A percentile compares a stretch with the other conserved stretches of the same genome.
Conservation (phyloP, 2,888 invertebrate species). For the Fragum sueziense region DNA sequence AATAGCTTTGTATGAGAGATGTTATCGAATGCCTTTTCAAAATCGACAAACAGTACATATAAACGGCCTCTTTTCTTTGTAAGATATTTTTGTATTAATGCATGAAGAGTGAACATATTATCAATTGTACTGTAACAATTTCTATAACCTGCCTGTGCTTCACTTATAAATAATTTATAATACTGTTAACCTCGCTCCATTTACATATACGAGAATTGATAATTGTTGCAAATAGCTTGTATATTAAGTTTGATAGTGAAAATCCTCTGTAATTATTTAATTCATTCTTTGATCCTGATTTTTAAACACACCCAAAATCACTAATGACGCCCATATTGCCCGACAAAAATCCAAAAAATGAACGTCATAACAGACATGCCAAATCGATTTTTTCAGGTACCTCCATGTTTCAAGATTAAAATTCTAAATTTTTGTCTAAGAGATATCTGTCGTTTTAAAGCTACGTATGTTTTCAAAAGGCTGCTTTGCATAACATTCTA, state of each 20-base stretch:
- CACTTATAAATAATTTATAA: no score
- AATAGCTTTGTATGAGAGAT: background rate
- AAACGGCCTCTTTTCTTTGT: background rate
- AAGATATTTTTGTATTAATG: background rate
- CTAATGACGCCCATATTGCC: no score
- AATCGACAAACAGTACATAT: background rate
- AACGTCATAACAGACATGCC: no score
- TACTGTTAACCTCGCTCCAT: background rate
- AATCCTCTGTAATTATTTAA: background rate
- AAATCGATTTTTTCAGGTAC: no score
- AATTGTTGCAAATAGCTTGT: background rate
- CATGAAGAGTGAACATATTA: background rate
- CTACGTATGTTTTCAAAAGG: no score
- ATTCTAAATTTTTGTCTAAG: no score
- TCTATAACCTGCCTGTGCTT: background rate
- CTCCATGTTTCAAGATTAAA: no score
- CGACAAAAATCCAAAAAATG: no score
- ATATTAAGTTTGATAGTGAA: background rate
- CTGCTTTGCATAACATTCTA: no score
- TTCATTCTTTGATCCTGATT: background rate
- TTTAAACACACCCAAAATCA: no score
- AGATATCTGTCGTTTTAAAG: no score
- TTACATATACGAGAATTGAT: background rate
- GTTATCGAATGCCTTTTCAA: conserved; percentile 5
- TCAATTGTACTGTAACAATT: background rate